A percentile compares a stretch with the other conserved stretches of the same genome.
Conservation (phyloP, 2,888 invertebrate genomes). For the Harmothoe impar region DNA sequence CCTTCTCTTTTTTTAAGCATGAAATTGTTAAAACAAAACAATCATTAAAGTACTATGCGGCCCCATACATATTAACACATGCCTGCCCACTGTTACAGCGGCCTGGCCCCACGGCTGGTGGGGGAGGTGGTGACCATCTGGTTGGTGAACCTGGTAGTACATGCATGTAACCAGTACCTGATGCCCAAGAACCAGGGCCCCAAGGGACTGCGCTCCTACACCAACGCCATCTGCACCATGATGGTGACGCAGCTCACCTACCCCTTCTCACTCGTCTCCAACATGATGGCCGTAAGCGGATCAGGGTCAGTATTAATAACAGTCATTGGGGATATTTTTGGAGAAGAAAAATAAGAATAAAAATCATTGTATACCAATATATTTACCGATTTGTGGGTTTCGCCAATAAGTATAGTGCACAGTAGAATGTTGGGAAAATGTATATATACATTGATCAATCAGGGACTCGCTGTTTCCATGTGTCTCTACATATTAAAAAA, state of each 20-base stretch:
- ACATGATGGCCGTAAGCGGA: conserved; percentile 94
- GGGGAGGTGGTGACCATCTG: conserved; percentile 92
- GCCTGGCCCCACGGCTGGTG: conserved; percentile 92
- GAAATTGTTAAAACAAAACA: too few species aligned
- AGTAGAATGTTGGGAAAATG: too few species aligned
- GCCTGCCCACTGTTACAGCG: conserved; percentile 87
- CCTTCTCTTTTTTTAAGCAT: too few species aligned
- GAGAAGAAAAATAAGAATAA: neutral
- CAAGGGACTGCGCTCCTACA: conserved; percentile 82
- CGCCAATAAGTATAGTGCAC: too few species aligned
- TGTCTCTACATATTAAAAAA: too few species aligned
- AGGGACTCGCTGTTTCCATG: too few species aligned
- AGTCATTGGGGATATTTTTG: too few species aligned
- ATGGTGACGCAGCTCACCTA: conserved; percentile 86
- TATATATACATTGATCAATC: too few species aligned
- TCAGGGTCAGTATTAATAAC: conserved; percentile 87
- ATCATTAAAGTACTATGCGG: too few species aligned
- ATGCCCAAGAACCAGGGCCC: conserved; percentile 68
- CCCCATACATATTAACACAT: too few species aligned
- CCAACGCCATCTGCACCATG: conserved; percentile 85
- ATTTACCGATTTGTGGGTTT: neutral
- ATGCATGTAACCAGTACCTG: conserved; percentile 90
- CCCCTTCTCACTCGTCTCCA: conserved; percentile 94
- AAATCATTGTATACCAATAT: neutral
- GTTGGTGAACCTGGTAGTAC: conserved; percentile 87